Percentiles rank a stretch among this genome's conserved stretches.
phyloP scores from a whole-genome alignment of 2,797 vertebrate genomes.

The Xenops minutus region DNA sequence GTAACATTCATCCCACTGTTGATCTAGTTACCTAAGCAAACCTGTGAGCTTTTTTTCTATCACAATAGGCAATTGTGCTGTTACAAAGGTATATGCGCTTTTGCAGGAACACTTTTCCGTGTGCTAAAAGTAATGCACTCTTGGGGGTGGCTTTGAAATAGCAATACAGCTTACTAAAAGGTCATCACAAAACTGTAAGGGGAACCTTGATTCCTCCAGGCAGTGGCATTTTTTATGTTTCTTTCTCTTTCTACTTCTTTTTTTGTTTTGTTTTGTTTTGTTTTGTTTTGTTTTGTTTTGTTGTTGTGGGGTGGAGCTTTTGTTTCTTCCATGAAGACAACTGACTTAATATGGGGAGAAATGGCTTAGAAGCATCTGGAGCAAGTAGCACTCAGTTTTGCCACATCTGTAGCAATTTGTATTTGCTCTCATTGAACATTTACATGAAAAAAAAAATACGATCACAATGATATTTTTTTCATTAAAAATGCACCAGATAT shows the following conservation, averaged over 20 bases:
- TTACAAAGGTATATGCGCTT: neutral
- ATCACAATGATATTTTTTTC: neutral
- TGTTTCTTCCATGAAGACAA: neutral
- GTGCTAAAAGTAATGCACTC: neutral
- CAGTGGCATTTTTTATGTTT: neutral
- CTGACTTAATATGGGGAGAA: neutral
- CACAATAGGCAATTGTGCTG: neutral
- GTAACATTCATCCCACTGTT: neutral
- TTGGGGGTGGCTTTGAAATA: neutral
- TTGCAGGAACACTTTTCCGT: neutral
- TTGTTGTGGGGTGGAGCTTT: neutral
- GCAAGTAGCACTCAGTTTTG: neutral
- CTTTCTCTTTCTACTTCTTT: neutral
- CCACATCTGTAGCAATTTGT: neutral
- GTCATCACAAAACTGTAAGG: neutral
- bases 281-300: no score
- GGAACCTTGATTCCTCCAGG: neutral
- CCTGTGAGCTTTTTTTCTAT: neutral
- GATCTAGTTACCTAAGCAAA: neutral
- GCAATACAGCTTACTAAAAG: neutral
- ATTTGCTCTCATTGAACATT: neutral
- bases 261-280: no score
- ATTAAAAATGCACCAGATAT: neutral
- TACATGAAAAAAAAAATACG: neutral
- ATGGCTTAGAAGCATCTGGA: neutral